A percentile compares a stretch with the other conserved stretches of the same genome.
Evolutionary conservation across 1,140 invertebrate species (phyloP).

Genomic region (Carcinoscorpius rotundicauda): DNA sequence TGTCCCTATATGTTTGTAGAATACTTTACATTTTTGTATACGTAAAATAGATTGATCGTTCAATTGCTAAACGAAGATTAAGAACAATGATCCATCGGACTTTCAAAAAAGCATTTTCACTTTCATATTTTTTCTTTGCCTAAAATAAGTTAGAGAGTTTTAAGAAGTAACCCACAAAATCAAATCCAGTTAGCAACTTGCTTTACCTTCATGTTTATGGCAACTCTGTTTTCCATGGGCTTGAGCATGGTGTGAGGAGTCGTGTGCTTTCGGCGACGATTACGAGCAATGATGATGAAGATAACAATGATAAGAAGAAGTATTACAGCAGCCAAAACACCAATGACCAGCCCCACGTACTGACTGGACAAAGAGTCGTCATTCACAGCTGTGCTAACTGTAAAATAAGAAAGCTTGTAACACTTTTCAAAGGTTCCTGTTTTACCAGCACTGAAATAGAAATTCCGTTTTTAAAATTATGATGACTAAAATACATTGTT

Average conservation of each 20-base stretch:
- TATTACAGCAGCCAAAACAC: slow-evolving; percentile 58
- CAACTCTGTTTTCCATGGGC: slow-evolving; percentile 44
- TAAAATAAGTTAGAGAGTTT: too few species aligned
- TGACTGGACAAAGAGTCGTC: slow-evolving; percentile 34
- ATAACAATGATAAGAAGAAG: slow-evolving; percentile 56
- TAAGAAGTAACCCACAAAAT: too few species aligned
- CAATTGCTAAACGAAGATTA: too few species aligned
- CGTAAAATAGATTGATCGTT: too few species aligned
- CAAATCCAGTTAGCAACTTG: too few species aligned
- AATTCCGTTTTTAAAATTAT: background rate
- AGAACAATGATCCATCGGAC: too few species aligned
- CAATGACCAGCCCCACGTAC: slow-evolving; percentile 68
- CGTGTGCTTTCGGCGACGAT: slow-evolving; percentile 58
- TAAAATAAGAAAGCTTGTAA: slow-evolving; percentile 24
- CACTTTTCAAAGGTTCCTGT: too few species aligned
- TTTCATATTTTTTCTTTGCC: slow-evolving; percentile 52
- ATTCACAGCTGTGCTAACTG: slow-evolving; percentile 46
- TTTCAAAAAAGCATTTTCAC: slow-evolving; percentile 27
- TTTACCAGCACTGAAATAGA: slow-evolving; percentile 3
- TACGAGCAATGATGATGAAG: slow-evolving; percentile 55
- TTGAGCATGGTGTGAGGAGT: slow-evolving; percentile 55
- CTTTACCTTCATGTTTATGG: slow-evolving; percentile 52
- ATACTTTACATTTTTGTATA: too few species aligned
- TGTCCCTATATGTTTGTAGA: too few species aligned
- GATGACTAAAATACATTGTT: too few species aligned